Conservation (phyloP, 1,140 invertebrate species). For the Centruroides vittatus region DNA sequence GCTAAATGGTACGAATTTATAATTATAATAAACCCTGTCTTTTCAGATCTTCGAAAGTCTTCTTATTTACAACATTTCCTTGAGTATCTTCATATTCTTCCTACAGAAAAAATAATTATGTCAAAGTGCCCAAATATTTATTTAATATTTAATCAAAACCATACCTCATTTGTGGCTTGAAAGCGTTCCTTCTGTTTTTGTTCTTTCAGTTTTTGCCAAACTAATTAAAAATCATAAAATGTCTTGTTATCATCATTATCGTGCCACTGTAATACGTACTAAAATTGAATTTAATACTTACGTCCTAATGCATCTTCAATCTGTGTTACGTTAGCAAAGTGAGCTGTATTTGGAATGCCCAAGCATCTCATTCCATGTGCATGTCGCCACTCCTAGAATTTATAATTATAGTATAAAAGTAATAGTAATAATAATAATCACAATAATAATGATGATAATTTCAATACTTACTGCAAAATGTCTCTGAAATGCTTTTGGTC, state of each 20-base stretch:
- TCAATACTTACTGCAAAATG: conserved; percentile 70
- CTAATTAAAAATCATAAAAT: conserved; percentile 27
- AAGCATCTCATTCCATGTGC: conserved; percentile 98
- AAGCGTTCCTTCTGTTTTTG: conserved; percentile 91
- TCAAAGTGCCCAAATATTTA: neutral
- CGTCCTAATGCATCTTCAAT: conserved; percentile 93
- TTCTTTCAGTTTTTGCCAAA: conserved; percentile 94
- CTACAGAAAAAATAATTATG: conserved; percentile 17
- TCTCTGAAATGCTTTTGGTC: conserved; percentile 98
- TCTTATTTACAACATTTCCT: conserved; percentile 97
- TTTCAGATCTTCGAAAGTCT: conserved; percentile 97
- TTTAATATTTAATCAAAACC: conserved; percentile 3
- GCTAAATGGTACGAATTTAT: no score
- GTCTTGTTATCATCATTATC: neutral
- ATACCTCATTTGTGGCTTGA: conserved; percentile 64
- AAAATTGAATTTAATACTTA: conserved; percentile 33
- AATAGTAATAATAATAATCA: no score
- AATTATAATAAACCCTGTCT: conserved; percentile 87
- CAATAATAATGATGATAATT: neutral
- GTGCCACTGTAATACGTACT: neutral
- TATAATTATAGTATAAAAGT: neutral
- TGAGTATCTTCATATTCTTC: conserved; percentile 98
- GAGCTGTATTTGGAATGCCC: conserved; percentile 97
- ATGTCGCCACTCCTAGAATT: conserved; percentile 82
- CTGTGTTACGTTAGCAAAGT: conserved; percentile 98